Base-by-base conservation (phyloP, 2,113 vertebrate genomes). In the Zosterops hypoxanthus region DNA sequence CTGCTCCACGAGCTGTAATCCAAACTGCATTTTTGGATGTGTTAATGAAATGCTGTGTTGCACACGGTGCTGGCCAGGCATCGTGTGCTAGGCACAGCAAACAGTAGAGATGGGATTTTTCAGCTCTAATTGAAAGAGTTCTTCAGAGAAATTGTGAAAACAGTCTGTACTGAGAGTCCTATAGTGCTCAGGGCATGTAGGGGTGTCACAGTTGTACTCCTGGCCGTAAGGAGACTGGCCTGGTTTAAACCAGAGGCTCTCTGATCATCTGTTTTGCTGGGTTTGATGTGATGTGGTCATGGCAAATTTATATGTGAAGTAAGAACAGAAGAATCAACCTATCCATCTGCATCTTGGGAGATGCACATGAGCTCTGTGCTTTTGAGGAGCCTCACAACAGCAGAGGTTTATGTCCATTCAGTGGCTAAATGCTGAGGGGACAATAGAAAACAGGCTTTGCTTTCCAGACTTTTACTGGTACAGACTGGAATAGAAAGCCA, bases 401-500 rank as follows among this genome's bases (percentile, higher is more conserved):
- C 52, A 82, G 12, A 50, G 28, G 36, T 80, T 80, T 71, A 53
- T 13, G 12, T 39, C n/a, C 0, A 0, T 36, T 76, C 22, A 21
- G 49, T 44, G 42, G 23, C 52, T 34, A 71, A 19, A 44, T 2
- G 2, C 55, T 75, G 16, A 55, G 34, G 4, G 18, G 26, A 55
- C 8, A 6, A 46, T 8, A 69, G 24, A 47, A 79, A 86, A 78
- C 24, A 39, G 12, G 24, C 6, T 59, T 94, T 82, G n/a, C 26
- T 56, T 56, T 68, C 53, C 49, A 61, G n/a, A 15, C 2, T 60
- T 22, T 23, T 42, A 28, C 9, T n/a, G 21, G 8, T 42, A 34
- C 31, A 79, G 60, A 33, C 25, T 22, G 23, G 57, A 82, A 85
- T 65, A 88, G 34, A 78, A 78, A 87, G 33, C 25, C 31, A 44